Percentiles rank a stretch among this genome's conserved stretches.
phyloP scores from a whole-genome alignment of 2,888 invertebrate genomes.

The Lymantria dispar region DNA sequence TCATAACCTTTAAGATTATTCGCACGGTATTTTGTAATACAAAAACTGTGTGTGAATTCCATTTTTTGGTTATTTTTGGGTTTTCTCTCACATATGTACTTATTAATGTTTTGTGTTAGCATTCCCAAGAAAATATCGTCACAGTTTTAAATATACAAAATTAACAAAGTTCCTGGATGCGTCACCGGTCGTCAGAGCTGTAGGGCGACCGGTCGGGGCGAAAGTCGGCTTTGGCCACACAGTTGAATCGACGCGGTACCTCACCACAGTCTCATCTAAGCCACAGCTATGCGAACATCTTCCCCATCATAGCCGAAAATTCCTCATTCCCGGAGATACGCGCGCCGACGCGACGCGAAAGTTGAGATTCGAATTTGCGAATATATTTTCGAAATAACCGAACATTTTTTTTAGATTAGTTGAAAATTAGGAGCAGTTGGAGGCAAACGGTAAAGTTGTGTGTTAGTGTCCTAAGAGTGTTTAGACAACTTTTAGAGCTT shows the following conservation, averaged over 20 bases:
- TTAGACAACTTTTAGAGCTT: constrained; percentile 69
- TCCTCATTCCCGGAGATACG: constrained; percentile 62
- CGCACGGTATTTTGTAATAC: no score
- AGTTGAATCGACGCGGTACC: constrained; percentile 68
- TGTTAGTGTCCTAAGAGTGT: constrained; percentile 69
- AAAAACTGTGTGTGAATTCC: no score
- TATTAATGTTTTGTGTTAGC: not conserved
- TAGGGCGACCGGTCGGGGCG: constrained; percentile 82
- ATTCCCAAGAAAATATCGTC: constrained; percentile 41
- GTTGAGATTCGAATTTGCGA: constrained; percentile 49
- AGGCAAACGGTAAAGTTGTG: constrained; percentile 77
- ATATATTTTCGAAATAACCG: constrained; percentile 37
- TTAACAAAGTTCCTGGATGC: constrained; percentile 73
- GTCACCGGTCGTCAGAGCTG: constrained; percentile 71
- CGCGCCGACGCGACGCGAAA: constrained; percentile 70
- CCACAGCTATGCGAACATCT: constrained; percentile 81
- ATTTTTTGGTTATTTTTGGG: no score
- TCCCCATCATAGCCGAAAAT: constrained; percentile 78
- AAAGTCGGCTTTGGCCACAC: constrained; percentile 75
- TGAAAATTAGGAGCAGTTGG: constrained; percentile 65
- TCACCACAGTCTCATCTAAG: constrained; percentile 81
- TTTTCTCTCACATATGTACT: not conserved
- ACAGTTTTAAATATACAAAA: constrained; percentile 59
- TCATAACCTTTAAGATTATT: no score
- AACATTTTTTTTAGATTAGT: constrained; percentile 44